Evolutionary conservation across 2,797 vertebrate genomes (phyloP).

Genomic region (Tokudaia muenninki): DNA sequence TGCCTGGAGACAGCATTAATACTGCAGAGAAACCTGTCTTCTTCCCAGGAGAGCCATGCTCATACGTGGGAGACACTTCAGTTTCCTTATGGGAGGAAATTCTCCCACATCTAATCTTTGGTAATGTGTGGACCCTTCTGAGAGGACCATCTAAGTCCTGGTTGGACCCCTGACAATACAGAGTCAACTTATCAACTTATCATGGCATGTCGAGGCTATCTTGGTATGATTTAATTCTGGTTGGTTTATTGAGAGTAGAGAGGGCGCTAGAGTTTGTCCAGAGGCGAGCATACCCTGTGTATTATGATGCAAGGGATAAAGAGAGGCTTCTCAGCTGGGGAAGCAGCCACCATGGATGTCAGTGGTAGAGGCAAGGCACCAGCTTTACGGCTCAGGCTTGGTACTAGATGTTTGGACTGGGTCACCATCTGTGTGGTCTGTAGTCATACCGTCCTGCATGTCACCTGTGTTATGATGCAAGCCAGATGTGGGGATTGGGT

Average conservation of each 20-base stretch:
- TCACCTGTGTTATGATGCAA: not conserved
- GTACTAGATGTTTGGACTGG: not conserved
- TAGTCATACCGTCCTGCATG: not conserved
- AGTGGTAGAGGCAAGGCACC: not conserved
- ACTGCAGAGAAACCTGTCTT: not conserved
- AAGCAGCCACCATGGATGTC: not conserved
- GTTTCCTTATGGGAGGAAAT: not conserved
- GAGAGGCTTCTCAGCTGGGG: not conserved
- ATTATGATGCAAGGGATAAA: not conserved
- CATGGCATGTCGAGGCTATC: not conserved
- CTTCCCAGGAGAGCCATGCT: not conserved
- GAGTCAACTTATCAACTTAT: not conserved
- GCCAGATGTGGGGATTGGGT: not conserved
- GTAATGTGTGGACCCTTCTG: not conserved
- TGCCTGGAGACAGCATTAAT: not conserved
- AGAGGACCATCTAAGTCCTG: not conserved
- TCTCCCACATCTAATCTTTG: not conserved
- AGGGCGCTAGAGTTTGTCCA: not conserved
- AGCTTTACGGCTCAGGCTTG: not conserved
- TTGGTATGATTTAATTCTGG: not conserved
- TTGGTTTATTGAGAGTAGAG: conserved; percentile 3
- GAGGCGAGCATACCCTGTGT: not conserved
- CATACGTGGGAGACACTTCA: not conserved
- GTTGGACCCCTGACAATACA: not conserved
- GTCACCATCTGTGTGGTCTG: conserved; percentile 35